Percentiles rank a stretch among this genome's conserved stretches.
Conservation (phyloP, 2,113 vertebrate genomes). For the Eubucco bourcierii region DNA sequence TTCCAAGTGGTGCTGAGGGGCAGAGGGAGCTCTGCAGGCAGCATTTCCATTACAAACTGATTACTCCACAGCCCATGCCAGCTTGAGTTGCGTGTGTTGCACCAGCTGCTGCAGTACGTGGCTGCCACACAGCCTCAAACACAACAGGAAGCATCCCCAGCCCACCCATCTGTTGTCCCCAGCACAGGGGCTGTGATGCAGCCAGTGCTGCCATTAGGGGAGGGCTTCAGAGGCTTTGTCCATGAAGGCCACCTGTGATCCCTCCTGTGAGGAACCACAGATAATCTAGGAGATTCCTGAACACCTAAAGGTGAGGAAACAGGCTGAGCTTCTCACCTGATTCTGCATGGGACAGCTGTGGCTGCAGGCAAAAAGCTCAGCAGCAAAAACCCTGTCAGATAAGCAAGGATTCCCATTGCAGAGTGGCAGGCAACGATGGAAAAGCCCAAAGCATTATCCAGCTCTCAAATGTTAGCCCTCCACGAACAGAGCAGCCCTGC, state of each 20-base stretch:
- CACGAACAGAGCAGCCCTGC: background rate
- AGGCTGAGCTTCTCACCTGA: background rate
- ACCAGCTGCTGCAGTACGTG: fast-evolving
- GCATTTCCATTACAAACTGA: background rate
- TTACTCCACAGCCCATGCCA: fast-evolving
- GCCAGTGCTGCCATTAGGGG: background rate
- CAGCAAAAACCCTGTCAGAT: background rate
- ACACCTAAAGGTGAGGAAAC: background rate
- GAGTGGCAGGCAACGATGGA: background rate
- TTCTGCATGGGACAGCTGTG: background rate
- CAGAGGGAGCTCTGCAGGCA: background rate
- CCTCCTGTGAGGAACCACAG: background rate
- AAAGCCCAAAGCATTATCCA: background rate
- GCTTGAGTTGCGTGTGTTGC: background rate
- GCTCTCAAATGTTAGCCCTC: background rate
- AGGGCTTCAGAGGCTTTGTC: background rate
- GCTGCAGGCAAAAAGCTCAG: background rate
- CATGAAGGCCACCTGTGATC: background rate
- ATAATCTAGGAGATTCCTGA: background rate
- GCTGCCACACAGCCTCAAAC: background rate
- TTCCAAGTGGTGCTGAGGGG: background rate
- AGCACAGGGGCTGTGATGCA: background rate
- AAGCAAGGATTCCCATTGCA: background rate
- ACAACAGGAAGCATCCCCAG: background rate
- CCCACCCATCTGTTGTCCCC: fast-evolving